Conservation (phyloP, 2,113 vertebrate genomes). For the Pionites leucogaster region DNA sequence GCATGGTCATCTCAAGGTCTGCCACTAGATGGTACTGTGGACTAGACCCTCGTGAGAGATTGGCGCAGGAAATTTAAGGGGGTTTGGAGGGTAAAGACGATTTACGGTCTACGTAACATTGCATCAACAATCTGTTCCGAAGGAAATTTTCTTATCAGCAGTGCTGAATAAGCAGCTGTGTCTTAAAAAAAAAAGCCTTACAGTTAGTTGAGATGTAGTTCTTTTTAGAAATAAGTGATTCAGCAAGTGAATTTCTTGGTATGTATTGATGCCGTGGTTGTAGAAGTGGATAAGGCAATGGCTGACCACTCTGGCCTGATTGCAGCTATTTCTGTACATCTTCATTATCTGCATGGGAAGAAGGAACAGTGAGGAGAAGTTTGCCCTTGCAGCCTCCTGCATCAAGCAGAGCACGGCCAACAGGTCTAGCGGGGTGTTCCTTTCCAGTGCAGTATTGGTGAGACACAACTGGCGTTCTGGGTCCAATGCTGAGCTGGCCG, state of each 20-base stretch:
- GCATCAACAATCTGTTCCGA: background rate
- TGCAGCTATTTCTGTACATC: background rate
- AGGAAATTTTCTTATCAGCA: conserved; percentile 11
- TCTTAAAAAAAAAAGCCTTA: background rate
- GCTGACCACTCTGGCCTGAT: background rate
- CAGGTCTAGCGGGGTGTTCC: background rate
- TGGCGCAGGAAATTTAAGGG: fast-evolving
- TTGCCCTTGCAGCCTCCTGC: background rate
- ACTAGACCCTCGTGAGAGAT: background rate
- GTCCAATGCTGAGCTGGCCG: background rate
- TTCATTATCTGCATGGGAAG: background rate
- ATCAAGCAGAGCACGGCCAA: background rate
- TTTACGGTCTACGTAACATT: background rate
- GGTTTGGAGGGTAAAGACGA: background rate
- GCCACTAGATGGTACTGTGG: conserved; percentile 63
- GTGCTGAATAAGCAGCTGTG: conserved; percentile 27
- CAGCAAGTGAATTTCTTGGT: background rate
- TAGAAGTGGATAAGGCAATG: background rate
- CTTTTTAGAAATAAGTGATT: background rate
- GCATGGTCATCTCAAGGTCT: background rate
- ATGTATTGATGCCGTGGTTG: background rate
- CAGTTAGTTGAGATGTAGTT: background rate
- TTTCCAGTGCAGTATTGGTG: background rate
- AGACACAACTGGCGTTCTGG: background rate
- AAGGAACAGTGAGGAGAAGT: background rate